Conservation (phyloP, 2,888 invertebrate species). For the Lepidochrysops patricia region DNA sequence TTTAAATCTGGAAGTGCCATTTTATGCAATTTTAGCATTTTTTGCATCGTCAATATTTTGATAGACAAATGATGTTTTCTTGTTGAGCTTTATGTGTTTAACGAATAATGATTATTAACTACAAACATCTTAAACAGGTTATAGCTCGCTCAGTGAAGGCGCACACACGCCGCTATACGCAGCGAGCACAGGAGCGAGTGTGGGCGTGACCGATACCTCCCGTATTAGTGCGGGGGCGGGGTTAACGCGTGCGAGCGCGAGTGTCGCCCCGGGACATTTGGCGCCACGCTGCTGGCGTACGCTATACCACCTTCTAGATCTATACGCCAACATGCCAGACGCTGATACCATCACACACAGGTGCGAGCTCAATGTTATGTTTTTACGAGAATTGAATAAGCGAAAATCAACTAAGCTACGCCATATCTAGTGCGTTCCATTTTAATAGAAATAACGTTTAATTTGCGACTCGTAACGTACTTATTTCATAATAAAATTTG, state of each 20-base stretch:
- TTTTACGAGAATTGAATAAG: no score
- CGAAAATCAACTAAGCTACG: no score
- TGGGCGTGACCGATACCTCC: no score
- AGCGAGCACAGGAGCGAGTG: conserved; percentile 18
- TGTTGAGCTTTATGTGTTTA: no score
- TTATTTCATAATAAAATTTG: no score
- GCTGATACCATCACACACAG: conserved; percentile 92
- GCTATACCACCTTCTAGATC: conserved; percentile 90
- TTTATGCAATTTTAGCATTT: no score
- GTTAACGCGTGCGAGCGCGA: conserved; percentile 73
- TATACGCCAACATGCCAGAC: conserved; percentile 96
- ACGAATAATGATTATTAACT: no score
- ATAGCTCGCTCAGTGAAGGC: conserved; percentile 86
- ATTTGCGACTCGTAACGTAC: no score
- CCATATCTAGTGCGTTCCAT: neutral
- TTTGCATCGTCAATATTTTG: no score
- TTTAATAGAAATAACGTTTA: neutral
- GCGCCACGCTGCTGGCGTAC: conserved; percentile 95
- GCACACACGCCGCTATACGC: conserved; percentile 78
- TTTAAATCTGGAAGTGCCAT: neutral
- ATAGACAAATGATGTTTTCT: no score
- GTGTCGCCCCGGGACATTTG: conserved; percentile 70
- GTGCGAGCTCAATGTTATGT: conserved; percentile 30
- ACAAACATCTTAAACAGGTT: conserved; percentile 72
- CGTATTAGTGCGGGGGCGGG: conserved; percentile 20